Percentiles rank a stretch among this genome's conserved stretches.
Evolutionary conservation across 2,888 invertebrate genomes (phyloP).

Genomic region (Sympetrum striolatum): DNA sequence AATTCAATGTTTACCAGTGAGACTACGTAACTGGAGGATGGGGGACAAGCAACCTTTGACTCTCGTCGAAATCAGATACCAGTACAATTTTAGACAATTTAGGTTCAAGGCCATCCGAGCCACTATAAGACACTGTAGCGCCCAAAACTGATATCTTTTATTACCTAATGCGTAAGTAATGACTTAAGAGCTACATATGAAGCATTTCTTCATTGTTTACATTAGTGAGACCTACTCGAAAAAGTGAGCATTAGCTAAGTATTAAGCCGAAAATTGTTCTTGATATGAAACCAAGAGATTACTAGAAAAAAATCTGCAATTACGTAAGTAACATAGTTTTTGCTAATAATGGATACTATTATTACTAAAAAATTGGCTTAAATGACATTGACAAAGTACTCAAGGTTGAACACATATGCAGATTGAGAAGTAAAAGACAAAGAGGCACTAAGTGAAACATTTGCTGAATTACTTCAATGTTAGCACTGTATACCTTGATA

Average conservation of each 20-base stretch:
- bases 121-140: neutral
- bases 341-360: neutral
- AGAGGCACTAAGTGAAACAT: no score
- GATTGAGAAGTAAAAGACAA: no score
- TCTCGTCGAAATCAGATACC: slow-evolving; percentile 12
- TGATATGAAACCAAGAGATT: no score
- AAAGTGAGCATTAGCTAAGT: no score
- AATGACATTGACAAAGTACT: slow-evolving; percentile 1
- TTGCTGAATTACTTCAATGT: no score
- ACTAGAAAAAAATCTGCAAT: neutral
- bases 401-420: neutral
- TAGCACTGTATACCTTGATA: no score
- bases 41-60: slow-evolving; percentile 19
- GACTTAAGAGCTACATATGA: neutral
- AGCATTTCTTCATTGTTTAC: neutral
- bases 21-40: neutral
- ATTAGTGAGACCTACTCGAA: neutral
- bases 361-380: neutral
- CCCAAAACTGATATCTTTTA: neutral
- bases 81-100: neutral
- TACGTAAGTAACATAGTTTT: neutral
- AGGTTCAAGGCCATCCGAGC: neutral
- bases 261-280: no score
- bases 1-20: neutral
- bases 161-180: neutral